Evolutionary conservation across 2,888 invertebrate genomes (phyloP), one percentile per base, ranked within the genome.

Genomic region (Lysandra coridon): DNA sequence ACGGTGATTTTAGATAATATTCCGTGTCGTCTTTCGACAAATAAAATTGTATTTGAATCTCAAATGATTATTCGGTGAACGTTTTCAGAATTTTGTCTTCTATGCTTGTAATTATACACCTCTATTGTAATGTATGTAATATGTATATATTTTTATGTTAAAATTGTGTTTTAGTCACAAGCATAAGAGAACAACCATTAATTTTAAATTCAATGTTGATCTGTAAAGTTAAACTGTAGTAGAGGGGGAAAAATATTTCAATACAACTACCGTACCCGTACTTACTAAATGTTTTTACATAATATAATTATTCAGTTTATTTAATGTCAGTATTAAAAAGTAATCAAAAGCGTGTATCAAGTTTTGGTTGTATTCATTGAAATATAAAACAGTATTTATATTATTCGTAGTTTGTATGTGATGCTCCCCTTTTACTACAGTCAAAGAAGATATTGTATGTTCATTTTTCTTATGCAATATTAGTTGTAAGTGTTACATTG

Each of bases 401-500:
- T 57, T 57, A 57, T 57, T 49, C 6, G 10, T 10, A 49, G 44
- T 2, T 10, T 49, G 44, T 49, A 49, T 49, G 10, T 12, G 14
- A 69, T 14, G 4, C 30, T 30, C 64, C 23, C 64, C 33, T 37
- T 69, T 69, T 14, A 33, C 69, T 69, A 69, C 69, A 69, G 69
- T 69, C 30, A 53, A 53, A 57, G 49, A 57, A 78, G 83, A 84
- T 82, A 85, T 85, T 85, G 86, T 90, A 88, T 90, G 87, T 91
- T 92, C 88, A 89, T 90, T 89, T 92, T 91, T 92, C 92, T 91
- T 93, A 93, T 93, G 94, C 94, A 94, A 94, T 94, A 94, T 90
- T 94, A 94, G 94, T 86, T 91, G 84, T 94, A 94, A 94, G 94
- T 94, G 94, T 94, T 94, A 92, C 91, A 92, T 94, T 93, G 91